Conservation (phyloP, 2,797 vertebrate genomes). For the Scolopax bukidnonensis region DNA sequence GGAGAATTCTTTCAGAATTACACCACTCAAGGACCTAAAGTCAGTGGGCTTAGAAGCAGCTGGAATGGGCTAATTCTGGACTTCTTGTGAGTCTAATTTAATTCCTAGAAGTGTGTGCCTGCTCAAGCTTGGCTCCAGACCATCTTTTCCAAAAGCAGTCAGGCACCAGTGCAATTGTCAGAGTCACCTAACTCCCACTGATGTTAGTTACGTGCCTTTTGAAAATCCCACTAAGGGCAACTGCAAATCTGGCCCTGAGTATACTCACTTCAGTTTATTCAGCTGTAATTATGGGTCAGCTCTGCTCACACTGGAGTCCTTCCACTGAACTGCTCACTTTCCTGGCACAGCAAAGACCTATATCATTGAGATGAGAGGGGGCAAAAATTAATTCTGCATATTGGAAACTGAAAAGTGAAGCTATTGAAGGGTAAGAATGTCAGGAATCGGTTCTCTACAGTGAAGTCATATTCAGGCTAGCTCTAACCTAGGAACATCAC, state of each 20-base stretch:
- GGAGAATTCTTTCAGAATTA: background rate
- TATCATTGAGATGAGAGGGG: background rate
- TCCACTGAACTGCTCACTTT: background rate
- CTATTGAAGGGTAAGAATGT: background rate
- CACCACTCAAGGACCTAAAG: background rate
- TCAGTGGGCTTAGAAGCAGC: background rate
- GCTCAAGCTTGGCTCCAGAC: conserved; percentile 9
- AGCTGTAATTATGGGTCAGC: background rate
- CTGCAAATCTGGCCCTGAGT: background rate
- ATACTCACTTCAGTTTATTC: background rate
- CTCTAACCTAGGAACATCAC: background rate
- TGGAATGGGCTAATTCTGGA: background rate
- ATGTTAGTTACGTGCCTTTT: background rate
- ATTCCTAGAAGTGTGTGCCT: conserved; percentile 21
- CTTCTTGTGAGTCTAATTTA: background rate
- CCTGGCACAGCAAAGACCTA: background rate
- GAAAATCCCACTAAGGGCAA: conserved; percentile 1
- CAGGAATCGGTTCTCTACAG: background rate
- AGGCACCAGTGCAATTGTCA: conserved; percentile 36
- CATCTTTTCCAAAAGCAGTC: conserved; percentile 25
- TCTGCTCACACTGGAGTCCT: background rate
- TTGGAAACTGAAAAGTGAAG: conserved; percentile 20
- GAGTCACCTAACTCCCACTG: conserved; percentile 37
- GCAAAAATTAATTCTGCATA: background rate
- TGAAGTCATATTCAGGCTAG: background rate